These are phyloP conservation scores for Clunio marinus DNA, from an alignment of 2,888 invertebrate species.

Conservation along the genomic window DNA sequence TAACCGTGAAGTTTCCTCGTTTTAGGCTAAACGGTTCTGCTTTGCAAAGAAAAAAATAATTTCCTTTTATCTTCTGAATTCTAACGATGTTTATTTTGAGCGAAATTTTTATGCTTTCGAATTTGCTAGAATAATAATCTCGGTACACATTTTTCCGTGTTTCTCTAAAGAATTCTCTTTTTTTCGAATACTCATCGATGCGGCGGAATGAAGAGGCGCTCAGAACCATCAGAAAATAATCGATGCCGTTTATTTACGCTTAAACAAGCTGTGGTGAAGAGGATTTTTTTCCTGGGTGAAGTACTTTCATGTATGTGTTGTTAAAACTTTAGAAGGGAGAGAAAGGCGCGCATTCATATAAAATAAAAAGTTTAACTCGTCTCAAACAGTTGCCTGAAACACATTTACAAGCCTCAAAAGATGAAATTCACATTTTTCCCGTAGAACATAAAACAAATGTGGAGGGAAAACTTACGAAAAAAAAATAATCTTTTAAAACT, in stretches of 20 bases:
- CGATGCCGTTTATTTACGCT: conserved; percentile 13
- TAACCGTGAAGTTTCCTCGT: too few species aligned
- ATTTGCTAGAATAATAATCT: not conserved
- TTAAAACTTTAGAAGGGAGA: too few species aligned
- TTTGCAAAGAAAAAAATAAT: too few species aligned
- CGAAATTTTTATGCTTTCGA: conserved; percentile 11
- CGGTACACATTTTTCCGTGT: not conserved
- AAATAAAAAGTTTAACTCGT: not conserved
- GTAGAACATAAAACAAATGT: not conserved
- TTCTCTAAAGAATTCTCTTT: too few species aligned
- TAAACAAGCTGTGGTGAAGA: not conserved
- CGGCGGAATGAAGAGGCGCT: not conserved
- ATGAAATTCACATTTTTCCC: conserved; percentile 11
- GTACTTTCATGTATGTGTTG: not conserved
- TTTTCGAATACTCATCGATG: too few species aligned
- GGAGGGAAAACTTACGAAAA: too few species aligned
- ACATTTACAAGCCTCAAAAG: not conserved
- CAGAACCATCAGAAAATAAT: not conserved
- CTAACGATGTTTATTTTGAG: conserved; percentile 18
- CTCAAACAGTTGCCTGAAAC: too few species aligned
- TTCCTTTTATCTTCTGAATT: not conserved
- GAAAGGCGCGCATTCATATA: too few species aligned
- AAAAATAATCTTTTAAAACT: not conserved
- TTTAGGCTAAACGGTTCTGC: conserved; percentile 22
- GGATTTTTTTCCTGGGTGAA: not conserved